Evolutionary conservation across 2,797 vertebrate species (phyloP).

Genomic region (Spea hammondii): DNA sequence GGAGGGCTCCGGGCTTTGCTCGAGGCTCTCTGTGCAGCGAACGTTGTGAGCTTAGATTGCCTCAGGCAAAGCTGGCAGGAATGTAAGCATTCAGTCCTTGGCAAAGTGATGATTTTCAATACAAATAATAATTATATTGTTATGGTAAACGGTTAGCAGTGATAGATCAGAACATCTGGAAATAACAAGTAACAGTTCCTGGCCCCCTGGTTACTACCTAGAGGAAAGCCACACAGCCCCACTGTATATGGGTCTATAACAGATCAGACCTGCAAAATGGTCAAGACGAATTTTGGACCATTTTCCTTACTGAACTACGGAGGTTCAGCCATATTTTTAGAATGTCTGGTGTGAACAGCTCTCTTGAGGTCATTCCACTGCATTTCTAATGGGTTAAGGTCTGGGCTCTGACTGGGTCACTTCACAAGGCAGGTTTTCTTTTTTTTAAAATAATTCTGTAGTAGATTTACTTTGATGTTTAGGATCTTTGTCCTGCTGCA

Average conservation of each 20-base stretch:
- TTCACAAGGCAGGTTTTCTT: no score
- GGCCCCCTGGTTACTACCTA: background rate
- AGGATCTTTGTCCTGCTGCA: no score
- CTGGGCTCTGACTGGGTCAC: no score
- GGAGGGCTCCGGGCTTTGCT: conserved; percentile 37
- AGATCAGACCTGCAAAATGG: background rate
- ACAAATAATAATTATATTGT: conserved; percentile 43
- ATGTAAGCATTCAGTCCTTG: conserved; percentile 32
- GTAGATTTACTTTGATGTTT: no score
- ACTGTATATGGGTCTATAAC: background rate
- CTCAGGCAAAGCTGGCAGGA: conserved; percentile 38
- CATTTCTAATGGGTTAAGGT: no score
- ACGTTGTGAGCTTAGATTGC: conserved; percentile 33
- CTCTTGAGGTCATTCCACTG: no score
- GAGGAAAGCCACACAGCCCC: background rate
- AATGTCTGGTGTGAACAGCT: no score
- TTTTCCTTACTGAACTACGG: no score
- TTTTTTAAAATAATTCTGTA: no score
- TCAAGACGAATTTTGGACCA: background rate
- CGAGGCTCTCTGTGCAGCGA: conserved; percentile 41
- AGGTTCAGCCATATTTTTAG: no score
- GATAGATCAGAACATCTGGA: conserved; percentile 43
- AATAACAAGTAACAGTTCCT: conserved; percentile 11
- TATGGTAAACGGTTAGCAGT: conserved; percentile 32
- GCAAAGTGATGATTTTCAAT: conserved; percentile 40